Conservation (phyloP, 2,797 vertebrate genomes). For the Knipowitschia caucasica region DNA sequence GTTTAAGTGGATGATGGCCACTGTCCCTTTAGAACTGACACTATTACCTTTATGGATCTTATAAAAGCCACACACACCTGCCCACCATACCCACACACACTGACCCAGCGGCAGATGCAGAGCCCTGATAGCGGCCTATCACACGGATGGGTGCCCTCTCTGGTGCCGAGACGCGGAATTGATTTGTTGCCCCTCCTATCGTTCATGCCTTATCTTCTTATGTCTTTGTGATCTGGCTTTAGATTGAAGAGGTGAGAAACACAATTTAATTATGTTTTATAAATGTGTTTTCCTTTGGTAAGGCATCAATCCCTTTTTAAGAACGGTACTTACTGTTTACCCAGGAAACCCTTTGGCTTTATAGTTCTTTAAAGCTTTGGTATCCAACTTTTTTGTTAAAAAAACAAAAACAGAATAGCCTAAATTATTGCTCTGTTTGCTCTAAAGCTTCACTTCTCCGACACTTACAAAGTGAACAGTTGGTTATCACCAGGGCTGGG, state of each 20-base stretch:
- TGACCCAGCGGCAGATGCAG: conserved; percentile 18
- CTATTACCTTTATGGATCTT: neutral
- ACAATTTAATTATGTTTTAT: neutral
- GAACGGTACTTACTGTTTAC: neutral
- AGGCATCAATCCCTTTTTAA: neutral
- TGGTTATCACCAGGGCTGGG: no score
- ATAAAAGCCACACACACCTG: conserved; percentile 8
- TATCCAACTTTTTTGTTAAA: no score
- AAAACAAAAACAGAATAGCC: no score
- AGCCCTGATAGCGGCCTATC: conserved; percentile 11
- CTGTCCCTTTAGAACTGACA: conserved; percentile 13
- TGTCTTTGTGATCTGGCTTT: neutral
- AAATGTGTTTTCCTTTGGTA: neutral
- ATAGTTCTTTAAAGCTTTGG: no score
- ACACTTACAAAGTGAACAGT: no score
- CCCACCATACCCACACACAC: neutral
- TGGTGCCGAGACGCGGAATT: conserved; percentile 29
- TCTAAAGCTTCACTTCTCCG: no score
- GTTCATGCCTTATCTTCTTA: neutral
- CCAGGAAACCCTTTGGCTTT: no score
- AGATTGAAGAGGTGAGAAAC: conserved; percentile 1
- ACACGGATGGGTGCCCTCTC: conserved; percentile 30
- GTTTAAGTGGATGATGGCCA: conserved; percentile 13
- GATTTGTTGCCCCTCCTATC: conserved; percentile 6
- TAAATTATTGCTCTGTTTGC: no score